These are phyloP conservation scores for Phoxinus dragarum DNA, from an alignment of 2,797 vertebrate genomes.

Conservation along the genomic window DNA sequence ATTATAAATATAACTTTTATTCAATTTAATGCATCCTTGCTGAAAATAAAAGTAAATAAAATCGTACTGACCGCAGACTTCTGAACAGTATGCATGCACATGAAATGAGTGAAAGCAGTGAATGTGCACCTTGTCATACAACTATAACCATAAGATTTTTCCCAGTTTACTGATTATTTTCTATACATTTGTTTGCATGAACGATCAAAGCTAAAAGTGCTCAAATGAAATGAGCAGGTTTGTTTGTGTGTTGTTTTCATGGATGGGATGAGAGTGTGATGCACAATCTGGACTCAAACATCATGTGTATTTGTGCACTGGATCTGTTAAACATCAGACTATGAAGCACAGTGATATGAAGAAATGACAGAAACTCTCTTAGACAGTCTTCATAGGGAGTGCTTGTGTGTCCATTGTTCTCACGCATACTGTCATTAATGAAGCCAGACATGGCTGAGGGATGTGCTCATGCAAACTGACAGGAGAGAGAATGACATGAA, in stretches of 20 bases:
- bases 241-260: neutral
- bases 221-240: neutral
- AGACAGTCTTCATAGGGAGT: neutral
- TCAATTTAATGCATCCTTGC: neutral
- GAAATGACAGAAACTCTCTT: neutral
- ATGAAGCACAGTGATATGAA: neutral
- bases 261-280: neutral
- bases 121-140: neutral
- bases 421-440: neutral
- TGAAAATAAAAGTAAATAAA: neutral
- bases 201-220: neutral
- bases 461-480: neutral
- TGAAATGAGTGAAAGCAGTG: neutral
- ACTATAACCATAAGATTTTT: neutral
- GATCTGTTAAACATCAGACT: neutral
- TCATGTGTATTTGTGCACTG: neutral
- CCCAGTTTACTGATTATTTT: neutral
- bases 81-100: neutral
- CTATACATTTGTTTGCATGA: neutral
- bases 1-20: neutral
- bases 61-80: too few relatives aligned
- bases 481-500: neutral
- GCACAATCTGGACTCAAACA: neutral
- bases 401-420: slow-evolving; percentile 9
- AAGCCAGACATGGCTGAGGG: neutral